Evolutionary conservation across 2,113 vertebrate species (phyloP).

Genomic region (Cyrtonyx montezumae): DNA sequence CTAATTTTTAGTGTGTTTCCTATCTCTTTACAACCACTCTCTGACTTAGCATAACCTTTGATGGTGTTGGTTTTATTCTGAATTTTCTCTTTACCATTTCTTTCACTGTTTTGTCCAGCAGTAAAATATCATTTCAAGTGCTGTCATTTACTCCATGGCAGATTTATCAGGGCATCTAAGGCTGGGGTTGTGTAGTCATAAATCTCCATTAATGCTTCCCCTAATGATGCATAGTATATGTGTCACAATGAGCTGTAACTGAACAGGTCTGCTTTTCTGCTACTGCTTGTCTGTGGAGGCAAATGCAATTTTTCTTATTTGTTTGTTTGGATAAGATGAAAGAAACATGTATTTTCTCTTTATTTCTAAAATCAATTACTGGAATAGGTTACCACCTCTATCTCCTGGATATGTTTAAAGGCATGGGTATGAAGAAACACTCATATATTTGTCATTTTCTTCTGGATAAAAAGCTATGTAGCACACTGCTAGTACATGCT

Average conservation of each 20-base stretch:
- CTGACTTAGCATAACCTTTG: background rate
- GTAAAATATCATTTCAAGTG: background rate
- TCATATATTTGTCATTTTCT: background rate
- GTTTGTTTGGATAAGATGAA: background rate
- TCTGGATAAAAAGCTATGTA: background rate
- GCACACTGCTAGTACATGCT: background rate
- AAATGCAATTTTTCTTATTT: background rate
- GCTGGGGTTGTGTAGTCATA: conserved; percentile 37
- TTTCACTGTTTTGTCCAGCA: background rate
- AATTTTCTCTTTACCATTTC: background rate
- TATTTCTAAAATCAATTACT: background rate
- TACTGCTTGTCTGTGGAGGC: background rate
- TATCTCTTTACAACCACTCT: background rate
- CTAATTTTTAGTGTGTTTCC: background rate
- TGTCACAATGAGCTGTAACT: background rate
- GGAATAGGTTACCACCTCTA: accelerated
- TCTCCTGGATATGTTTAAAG: background rate
- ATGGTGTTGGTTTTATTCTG: background rate
- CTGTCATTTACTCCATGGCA: conserved; percentile 2
- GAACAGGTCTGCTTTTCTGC: background rate
- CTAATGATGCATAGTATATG: background rate
- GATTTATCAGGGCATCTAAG: conserved; percentile 45
- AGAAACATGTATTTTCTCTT: background rate
- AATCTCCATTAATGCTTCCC: conserved; percentile 46
- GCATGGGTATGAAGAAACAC: background rate